Evolutionary conservation across 2,113 vertebrate species (phyloP).

Genomic region (Gopherus flavomarginatus): DNA sequence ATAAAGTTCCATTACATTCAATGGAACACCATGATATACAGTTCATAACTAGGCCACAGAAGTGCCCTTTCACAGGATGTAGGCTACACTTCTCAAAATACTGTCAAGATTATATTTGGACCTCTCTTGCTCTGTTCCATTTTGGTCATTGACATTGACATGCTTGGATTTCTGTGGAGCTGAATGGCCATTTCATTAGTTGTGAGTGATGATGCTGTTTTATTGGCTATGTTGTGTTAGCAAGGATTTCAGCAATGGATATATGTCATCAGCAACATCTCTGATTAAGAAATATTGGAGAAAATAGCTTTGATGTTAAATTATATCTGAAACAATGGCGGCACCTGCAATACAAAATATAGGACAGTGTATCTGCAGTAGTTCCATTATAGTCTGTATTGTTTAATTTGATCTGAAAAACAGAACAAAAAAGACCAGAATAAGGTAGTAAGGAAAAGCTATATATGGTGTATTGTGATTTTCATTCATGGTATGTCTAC

Average conservation of each 20-base stretch:
- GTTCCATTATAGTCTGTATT: neutral
- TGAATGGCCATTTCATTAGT: neutral
- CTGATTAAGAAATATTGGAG: neutral
- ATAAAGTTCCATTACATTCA: neutral
- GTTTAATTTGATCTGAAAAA: neutral
- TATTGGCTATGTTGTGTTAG: slow-evolving; percentile 27
- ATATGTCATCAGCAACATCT: neutral
- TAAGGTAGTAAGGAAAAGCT: neutral
- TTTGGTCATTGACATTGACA: neutral
- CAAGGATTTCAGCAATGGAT: neutral
- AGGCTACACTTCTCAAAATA: neutral
- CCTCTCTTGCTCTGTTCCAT: neutral
- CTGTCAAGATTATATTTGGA: neutral
- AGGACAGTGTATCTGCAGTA: neutral
- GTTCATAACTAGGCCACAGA: neutral
- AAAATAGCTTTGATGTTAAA: slow-evolving; percentile 15
- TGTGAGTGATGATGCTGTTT: neutral
- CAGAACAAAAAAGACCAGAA: neutral
- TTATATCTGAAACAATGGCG: neutral
- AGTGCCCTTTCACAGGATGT: neutral
- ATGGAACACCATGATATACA: rapidly evolving
- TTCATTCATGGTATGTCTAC: too few species aligned
- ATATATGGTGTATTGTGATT: neutral
- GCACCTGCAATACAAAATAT: neutral
- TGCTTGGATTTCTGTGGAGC: neutral